Conservation (phyloP, 2,797 vertebrate species). For the Pyrocephalus nanus region DNA sequence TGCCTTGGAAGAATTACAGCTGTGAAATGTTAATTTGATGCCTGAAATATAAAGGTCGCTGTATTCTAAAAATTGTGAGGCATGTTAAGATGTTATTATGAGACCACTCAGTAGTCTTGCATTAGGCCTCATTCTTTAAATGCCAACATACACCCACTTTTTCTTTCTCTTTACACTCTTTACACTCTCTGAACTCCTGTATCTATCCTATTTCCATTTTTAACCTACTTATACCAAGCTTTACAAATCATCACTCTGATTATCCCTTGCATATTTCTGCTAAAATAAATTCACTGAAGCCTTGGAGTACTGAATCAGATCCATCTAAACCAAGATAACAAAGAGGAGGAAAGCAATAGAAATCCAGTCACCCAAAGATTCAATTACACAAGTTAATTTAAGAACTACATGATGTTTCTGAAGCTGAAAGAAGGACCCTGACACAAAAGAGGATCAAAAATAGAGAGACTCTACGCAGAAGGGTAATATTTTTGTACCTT, state of each 20-base stretch:
- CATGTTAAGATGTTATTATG: not conserved
- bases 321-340: not conserved
- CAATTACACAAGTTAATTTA: not conserved
- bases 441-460: not conserved
- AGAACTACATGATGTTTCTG: not conserved
- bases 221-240: not conserved
- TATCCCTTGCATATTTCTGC: not conserved
- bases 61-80: not conserved
- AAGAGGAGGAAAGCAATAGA: not conserved
- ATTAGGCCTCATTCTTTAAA: not conserved
- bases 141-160: not conserved
- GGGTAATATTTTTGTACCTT: not conserved
- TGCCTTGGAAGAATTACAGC: conserved; percentile 43
- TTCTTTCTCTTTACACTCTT: too few relatives aligned
- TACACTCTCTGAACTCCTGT: not conserved
- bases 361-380: not conserved
- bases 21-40: conserved; percentile 30
- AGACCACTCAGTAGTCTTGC: not conserved
- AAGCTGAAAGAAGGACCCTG: not conserved
- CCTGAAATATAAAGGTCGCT: conserved; percentile 28
- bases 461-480: not conserved
- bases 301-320: not conserved
- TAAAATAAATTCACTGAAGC: not conserved
- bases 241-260: not conserved
- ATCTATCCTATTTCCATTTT: conserved; percentile 12